Percentiles rank a stretch among this genome's conserved stretches.
phyloP scores from a whole-genome alignment of 2,113 vertebrate genomes.

The Picathartes gymnocephalus region DNA sequence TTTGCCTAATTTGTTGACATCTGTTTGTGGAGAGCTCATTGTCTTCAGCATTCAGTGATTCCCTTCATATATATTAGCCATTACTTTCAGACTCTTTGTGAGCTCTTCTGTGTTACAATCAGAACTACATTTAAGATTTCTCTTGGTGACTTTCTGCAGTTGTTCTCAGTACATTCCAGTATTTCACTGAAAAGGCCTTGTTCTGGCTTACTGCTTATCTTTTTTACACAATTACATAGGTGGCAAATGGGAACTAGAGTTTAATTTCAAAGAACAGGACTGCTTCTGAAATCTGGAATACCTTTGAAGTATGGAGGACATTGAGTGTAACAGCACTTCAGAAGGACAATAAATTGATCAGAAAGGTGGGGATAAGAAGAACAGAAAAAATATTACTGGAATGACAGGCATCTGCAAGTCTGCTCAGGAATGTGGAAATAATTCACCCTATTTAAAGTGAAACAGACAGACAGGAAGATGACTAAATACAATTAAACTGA shows the following conservation, averaged over 20 bases:
- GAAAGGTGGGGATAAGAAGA: neutral
- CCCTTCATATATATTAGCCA: neutral
- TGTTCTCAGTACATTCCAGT: neutral
- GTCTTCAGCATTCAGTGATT: neutral
- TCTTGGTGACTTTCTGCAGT: neutral
- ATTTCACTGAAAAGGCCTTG: neutral
- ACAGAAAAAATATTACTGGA: neutral
- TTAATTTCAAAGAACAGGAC: neutral
- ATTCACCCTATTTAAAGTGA: slow-evolving; percentile 27
- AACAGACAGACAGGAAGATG: slow-evolving; percentile 25
- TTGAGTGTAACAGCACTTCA: neutral
- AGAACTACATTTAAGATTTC: neutral
- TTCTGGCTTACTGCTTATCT: neutral
- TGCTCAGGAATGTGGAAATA: slow-evolving; percentile 14
- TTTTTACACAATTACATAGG: neutral
- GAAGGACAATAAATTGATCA: neutral
- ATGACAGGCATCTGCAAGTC: neutral
- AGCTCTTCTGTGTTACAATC: neutral
- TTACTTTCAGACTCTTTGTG: neutral
- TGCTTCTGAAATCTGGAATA: neutral
- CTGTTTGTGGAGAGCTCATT: neutral
- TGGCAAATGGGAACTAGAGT: neutral
- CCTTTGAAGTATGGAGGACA: neutral
- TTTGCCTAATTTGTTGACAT: neutral
- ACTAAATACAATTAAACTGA: slow-evolving; percentile 32